These are phyloP conservation scores for Plestiodon gilberti DNA, from an alignment of 2,113 vertebrate genomes.

Conservation along the genomic window DNA sequence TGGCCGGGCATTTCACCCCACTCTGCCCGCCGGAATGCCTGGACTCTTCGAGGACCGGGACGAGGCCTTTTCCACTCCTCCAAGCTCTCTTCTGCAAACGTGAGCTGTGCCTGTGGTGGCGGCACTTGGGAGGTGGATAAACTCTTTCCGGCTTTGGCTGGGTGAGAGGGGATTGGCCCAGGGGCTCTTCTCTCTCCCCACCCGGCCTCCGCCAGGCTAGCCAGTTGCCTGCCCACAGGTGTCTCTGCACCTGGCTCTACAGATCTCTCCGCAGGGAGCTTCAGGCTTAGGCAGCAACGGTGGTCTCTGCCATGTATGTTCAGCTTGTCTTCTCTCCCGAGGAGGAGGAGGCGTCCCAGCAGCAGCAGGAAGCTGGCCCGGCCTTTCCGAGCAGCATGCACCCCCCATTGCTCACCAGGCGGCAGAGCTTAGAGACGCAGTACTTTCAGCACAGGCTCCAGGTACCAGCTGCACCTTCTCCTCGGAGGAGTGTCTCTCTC, in stretches of 20 bases:
- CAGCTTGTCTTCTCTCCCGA: constrained; percentile 64
- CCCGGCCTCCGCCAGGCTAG: background rate
- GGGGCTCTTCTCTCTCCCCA: background rate
- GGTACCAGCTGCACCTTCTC: constrained; percentile 72
- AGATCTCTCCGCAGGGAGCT: no score
- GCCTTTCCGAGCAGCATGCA: constrained; percentile 79
- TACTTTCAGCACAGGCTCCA: constrained; percentile 91
- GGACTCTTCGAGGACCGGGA: background rate
- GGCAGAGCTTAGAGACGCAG: constrained; percentile 92
- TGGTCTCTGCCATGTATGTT: background rate
- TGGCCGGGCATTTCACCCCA: accelerated
- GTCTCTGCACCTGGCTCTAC: background rate
- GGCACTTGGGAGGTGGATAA: background rate
- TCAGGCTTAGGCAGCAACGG: no score
- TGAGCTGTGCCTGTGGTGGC: no score
- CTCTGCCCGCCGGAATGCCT: background rate
- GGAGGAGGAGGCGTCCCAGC: constrained; percentile 88
- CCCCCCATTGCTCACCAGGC: constrained; percentile 80
- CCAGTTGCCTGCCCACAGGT: background rate
- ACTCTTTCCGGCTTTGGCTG: background rate
- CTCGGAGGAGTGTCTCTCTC: background rate
- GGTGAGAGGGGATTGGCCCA: background rate
- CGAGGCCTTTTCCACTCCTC: background rate
- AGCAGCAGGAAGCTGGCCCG: constrained; percentile 80
- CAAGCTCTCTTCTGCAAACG: background rate